A percentile compares a stretch with the other conserved stretches of the same genome.
Evolutionary conservation across 2,113 vertebrate genomes (phyloP).

Genomic region (Takifugu flavidus): DNA sequence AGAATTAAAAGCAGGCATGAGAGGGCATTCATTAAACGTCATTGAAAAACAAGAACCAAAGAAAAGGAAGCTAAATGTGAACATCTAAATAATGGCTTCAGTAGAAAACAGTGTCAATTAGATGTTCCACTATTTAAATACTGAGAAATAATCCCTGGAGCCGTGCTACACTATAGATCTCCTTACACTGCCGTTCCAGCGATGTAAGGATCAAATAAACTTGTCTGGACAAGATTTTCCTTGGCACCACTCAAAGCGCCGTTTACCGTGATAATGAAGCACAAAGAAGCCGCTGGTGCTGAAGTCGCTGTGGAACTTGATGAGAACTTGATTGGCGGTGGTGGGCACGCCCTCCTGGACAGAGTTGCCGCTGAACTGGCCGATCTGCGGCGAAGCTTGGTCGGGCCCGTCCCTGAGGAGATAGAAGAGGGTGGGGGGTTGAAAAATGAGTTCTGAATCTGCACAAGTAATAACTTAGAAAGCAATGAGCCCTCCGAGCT

Average conservation of each 20-base stretch:
- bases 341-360: slow-evolving; percentile 65
- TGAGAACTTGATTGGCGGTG: slow-evolving; percentile 76
- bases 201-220: slow-evolving; percentile 2
- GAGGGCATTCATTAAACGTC: slow-evolving; percentile 44
- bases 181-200: slow-evolving; percentile 2
- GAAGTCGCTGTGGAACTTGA: slow-evolving; percentile 80
- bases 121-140: too few species aligned
- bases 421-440: background rate
- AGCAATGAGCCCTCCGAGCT: slow-evolving; percentile 32
- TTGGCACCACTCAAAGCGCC: slow-evolving; percentile 17
- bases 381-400: slow-evolving; percentile 73
- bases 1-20: slow-evolving; percentile 26
- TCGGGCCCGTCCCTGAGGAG: slow-evolving; percentile 73
- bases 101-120: too few species aligned
- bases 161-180: background rate
- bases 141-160: too few species aligned
- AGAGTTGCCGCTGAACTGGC: slow-evolving; percentile 72
- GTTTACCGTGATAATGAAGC: slow-evolving; percentile 71
- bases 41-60: slow-evolving; percentile 15
- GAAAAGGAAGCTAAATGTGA: slow-evolving; percentile 20
- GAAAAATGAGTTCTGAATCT: slow-evolving; percentile 23
- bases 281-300: slow-evolving; percentile 79
- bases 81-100: slow-evolving; percentile 16
- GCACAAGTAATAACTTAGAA: slow-evolving; percentile 22
- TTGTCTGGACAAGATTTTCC: slow-evolving; percentile 4